Evolutionary conservation across 2,113 vertebrate species (phyloP).

Genomic region (Garra rufa): DNA sequence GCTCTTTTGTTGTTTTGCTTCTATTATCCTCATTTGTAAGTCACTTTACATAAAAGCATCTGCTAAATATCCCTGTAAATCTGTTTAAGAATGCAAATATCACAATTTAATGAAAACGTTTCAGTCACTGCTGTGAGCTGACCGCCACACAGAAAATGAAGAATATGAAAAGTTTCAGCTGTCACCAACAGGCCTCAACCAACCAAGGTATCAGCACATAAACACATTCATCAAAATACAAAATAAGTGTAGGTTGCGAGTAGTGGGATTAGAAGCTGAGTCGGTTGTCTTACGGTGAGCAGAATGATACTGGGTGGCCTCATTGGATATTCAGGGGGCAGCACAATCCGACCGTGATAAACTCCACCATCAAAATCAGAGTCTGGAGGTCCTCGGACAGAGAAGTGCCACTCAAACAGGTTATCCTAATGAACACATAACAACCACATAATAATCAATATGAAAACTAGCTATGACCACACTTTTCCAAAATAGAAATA

Average conservation of each 20-base stretch:
- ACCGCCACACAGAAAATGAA: not conserved
- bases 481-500: not conserved
- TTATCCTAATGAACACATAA: conserved; percentile 84
- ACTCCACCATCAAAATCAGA: conserved; percentile 96
- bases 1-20: too few relatives aligned
- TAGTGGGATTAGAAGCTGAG: not conserved
- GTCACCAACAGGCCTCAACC: too few relatives aligned
- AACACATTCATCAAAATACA: not conserved
- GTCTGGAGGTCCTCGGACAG: conserved; percentile 95
- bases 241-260: not conserved
- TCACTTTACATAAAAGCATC: too few relatives aligned
- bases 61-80: not conserved
- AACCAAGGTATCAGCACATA: not conserved
- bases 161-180: too few relatives aligned
- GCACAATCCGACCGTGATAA: conserved; percentile 95
- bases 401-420: conserved; percentile 99
- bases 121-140: not conserved
- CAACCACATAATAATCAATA: not conserved
- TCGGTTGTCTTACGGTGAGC: conserved; percentile 84
- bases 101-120: not conserved
- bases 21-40: too few relatives aligned
- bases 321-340: conserved; percentile 98
- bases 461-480: not conserved
- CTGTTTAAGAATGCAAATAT: not conserved
- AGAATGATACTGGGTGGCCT: conserved; percentile 98